A percentile compares a stretch with the other conserved stretches of the same genome.
phyloP scores from a whole-genome alignment of 37 sponge, comb jelly and placozoan genomes.

The Dysidea cf. avara region DNA sequence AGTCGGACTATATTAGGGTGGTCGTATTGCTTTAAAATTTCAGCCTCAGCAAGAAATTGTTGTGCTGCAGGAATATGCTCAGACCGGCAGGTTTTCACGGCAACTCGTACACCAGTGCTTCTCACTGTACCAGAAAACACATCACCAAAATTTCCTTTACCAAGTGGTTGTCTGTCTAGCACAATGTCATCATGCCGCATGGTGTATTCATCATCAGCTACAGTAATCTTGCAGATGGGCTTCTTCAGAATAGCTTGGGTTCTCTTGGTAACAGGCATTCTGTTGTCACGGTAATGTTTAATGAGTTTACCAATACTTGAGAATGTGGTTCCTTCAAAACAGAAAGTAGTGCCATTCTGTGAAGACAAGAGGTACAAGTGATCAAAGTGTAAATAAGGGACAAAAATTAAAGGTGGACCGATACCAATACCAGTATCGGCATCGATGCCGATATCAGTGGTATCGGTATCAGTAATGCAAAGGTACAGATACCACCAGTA shows the following conservation, averaged over 20 bases:
- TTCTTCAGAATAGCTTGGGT: conserved; percentile 26
- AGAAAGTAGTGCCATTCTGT: not conserved
- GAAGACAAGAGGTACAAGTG: not conserved
- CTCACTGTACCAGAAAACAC: conserved; percentile 63
- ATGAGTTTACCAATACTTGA: conserved; percentile 16
- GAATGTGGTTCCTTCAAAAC: conserved; percentile 23
- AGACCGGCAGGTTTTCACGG: conserved; percentile 87
- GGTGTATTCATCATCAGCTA: not conserved
- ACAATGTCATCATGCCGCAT: not conserved
- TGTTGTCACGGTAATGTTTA: conserved; percentile 14
- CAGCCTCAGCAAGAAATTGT: conserved; percentile 88
- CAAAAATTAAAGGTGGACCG: too few species aligned
- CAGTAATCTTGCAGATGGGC: conserved; percentile 9
- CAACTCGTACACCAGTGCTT: conserved; percentile 41
- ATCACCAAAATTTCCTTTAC: conserved; percentile 89
- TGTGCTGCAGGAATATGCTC: conserved; percentile 58
- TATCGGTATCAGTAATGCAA: too few species aligned
- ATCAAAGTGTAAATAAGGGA: too few species aligned
- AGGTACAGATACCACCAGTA: too few species aligned
- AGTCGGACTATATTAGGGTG: conserved; percentile 92
- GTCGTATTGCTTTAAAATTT: conserved; percentile 88
- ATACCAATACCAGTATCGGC: too few species aligned
- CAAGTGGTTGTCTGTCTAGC: conserved; percentile 23
- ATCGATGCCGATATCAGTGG: too few species aligned
- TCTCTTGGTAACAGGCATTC: conserved; percentile 1